These are phyloP conservation scores for Nyctibius grandis DNA, from an alignment of 2,797 vertebrate species.

Conservation along the genomic window DNA sequence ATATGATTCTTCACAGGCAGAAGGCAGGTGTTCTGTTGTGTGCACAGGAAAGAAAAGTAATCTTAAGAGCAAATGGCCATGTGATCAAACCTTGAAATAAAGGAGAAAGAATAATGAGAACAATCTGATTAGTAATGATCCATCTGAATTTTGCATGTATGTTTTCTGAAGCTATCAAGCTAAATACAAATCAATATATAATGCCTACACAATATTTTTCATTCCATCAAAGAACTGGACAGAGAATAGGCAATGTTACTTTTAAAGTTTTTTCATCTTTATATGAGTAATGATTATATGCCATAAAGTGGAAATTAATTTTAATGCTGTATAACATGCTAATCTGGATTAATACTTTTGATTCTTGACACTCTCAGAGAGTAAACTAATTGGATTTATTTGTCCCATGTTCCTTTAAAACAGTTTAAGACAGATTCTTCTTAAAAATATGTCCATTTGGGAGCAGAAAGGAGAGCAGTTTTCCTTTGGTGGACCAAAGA, in stretches of 20 bases:
- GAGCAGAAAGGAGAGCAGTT: background rate
- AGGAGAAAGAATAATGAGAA: background rate
- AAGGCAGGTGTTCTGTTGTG: background rate
- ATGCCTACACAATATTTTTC: background rate
- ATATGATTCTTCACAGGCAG: background rate
- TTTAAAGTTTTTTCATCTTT: background rate
- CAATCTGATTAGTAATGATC: background rate
- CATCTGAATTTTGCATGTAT: background rate
- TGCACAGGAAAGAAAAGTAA: background rate
- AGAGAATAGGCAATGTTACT: background rate
- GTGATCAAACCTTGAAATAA: background rate
- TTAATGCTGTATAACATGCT: background rate
- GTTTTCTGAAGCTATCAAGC: background rate
- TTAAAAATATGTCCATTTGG: background rate
- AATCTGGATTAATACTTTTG: background rate
- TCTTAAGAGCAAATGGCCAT: background rate
- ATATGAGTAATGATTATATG: background rate
- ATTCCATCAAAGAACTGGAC: background rate
- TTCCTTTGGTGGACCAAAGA: background rate
- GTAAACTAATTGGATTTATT: background rate
- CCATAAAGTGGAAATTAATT: background rate
- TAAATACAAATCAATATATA: background rate
- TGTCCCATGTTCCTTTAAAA: background rate
- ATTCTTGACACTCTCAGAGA: background rate
- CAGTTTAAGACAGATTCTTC: background rate